Evolutionary conservation across 1,140 invertebrate species (phyloP), one percentile per base, ranked within the genome.

Genomic region (Galleria mellonella): DNA sequence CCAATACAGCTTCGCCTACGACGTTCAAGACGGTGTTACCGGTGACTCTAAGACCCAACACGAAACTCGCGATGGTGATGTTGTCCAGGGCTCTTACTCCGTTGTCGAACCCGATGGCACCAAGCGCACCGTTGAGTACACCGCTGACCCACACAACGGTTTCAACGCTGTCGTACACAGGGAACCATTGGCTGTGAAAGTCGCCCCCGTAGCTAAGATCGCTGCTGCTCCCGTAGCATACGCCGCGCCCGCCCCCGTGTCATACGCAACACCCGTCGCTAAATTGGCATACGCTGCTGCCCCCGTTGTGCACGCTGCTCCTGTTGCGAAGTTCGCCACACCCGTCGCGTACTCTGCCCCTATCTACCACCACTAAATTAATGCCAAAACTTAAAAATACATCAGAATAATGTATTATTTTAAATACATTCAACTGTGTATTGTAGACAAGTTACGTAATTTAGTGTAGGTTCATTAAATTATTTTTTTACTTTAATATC

Each of bases 21-120:
- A 87, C 10, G 89, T 91, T 0, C 87, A 89, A 11, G 90, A 91
- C 46, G 63, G 72, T 9, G 64, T 88, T 33, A 92, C 88, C 9
- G 89, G 91, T 2, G 90, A 91, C 62, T 68, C 87, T 1, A 91
- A 91, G 65, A 84, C 82, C 47, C 89, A 90, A 55, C 83, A 89
- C 39, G 90, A 91, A 63, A 87, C 70, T 9, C 76, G 88, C 30
- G 74, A 89, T 47, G 88, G 88, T 11, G 88, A 88, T 45, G 58
- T 87, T 2, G 87, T 89, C n/a, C 83, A 89, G 59, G 90, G 89
- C 42, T 81, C 81, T 40, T 90, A 90, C 67, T 88, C 87, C 5
- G 62, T 90, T 4, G 76, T 88, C 23, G 89, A 90, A 66, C 87
- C 89, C 1, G 89, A 91, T 59, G 90, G 90, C 43, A 87, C 86